Conservation (phyloP, 2,888 invertebrate genomes). For the Xestia ashworthii region DNA sequence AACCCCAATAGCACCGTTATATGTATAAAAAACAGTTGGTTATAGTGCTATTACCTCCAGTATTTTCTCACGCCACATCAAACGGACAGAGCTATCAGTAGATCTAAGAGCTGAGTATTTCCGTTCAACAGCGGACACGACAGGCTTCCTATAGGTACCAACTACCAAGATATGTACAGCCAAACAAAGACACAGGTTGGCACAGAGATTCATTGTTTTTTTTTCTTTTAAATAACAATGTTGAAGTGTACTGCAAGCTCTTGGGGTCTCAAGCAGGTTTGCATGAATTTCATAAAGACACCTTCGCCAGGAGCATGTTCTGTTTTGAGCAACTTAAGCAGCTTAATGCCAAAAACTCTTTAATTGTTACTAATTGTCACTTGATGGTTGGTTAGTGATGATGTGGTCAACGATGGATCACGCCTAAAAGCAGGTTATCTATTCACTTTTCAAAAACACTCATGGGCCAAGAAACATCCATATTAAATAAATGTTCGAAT, state of each 20-base stretch:
- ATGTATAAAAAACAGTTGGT: no score
- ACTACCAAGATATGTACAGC: neutral
- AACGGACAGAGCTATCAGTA: conserved; percentile 40
- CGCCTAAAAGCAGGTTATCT: no score
- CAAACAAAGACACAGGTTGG: conserved; percentile 5
- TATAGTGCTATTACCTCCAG: neutral
- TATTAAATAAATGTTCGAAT: neutral
- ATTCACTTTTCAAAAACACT: neutral
- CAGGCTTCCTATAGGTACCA: conserved; percentile 6
- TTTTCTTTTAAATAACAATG: neutral
- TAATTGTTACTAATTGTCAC: neutral
- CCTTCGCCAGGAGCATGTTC: neutral
- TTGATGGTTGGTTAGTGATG: neutral
- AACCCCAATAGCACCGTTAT: neutral
- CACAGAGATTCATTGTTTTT: neutral
- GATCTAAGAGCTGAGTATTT: conserved; percentile 48
- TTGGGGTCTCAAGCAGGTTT: neutral
- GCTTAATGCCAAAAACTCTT: neutral
- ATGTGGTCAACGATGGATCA: neutral
- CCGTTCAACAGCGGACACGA: conserved; percentile 33
- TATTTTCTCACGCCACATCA: conserved; percentile 33
- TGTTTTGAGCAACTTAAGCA: neutral
- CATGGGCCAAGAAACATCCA: no score
- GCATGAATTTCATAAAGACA: neutral
- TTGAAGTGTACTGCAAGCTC: neutral